Conservation (phyloP, 1,140 invertebrate genomes). For the Zeugodacus cucurbitae region DNA sequence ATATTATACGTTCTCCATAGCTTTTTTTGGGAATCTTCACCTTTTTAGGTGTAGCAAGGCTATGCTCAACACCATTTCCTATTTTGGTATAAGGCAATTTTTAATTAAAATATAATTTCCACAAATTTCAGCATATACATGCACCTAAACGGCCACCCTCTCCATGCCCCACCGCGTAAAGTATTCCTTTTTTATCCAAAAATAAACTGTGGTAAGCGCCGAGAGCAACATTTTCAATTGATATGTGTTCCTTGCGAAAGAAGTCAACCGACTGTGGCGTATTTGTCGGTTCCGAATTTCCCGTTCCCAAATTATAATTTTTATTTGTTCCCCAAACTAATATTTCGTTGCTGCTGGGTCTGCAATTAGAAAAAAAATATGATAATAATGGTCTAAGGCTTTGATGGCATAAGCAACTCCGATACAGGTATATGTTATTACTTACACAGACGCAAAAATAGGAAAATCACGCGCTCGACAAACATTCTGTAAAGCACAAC, state of each 20-base stretch:
- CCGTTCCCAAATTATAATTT: slow-evolving; percentile 75
- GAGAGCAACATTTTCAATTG: slow-evolving; percentile 68
- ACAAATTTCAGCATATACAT: not conserved
- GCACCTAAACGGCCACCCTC: slow-evolving; percentile 76
- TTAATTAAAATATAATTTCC: slow-evolving; percentile 7
- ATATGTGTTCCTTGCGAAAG: slow-evolving; percentile 58
- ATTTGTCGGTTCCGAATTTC: slow-evolving; percentile 52
- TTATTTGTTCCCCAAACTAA: slow-evolving; percentile 79
- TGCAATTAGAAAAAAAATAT: slow-evolving; percentile 11
- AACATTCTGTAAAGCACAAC: slow-evolving; percentile 57
- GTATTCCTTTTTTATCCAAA: slow-evolving; percentile 68
- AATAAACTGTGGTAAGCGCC: slow-evolving; percentile 78
- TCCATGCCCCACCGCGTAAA: slow-evolving; percentile 78
- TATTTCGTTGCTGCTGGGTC: slow-evolving; percentile 64
- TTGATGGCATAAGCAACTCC: not conserved
- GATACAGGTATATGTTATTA: not conserved
- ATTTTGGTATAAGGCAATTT: not conserved
- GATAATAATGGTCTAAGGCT: not conserved
- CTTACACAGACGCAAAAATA: slow-evolving; percentile 33
- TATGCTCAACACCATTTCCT: slow-evolving; percentile 68
- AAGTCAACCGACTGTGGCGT: slow-evolving; percentile 60
- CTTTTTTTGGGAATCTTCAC: slow-evolving; percentile 67
- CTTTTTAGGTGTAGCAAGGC: slow-evolving; percentile 69
- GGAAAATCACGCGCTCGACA: slow-evolving; percentile 53
- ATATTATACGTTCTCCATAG: slow-evolving; percentile 56